phyloP scores from a whole-genome alignment of 2,888 invertebrate genomes.

The Cantharis rustica region DNA sequence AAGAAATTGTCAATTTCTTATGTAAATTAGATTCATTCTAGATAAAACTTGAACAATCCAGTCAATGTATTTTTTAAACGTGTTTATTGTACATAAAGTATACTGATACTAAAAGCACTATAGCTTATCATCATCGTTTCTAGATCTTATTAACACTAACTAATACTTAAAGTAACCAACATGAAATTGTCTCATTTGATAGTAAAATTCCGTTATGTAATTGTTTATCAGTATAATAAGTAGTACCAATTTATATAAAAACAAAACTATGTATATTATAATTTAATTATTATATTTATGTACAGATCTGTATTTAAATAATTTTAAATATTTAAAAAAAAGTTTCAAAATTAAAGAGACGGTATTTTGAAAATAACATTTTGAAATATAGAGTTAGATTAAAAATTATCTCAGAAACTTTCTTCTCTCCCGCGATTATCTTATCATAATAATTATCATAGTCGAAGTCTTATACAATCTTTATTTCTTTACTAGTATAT shows the following conservation, averaged over 20 bases:
- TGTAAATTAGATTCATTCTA: slow-evolving; percentile 24
- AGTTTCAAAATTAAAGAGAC: no score
- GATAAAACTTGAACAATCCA: slow-evolving; percentile 38
- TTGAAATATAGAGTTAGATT: no score
- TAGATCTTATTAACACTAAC: neutral
- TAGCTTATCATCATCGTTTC: neutral
- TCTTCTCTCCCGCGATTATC: no score
- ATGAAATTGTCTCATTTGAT: neutral
- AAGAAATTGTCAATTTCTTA: slow-evolving; percentile 13
- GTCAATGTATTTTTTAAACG: slow-evolving; percentile 6
- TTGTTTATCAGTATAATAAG: neutral
- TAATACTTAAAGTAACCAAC: neutral
- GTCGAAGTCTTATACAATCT: neutral
- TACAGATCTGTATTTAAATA: neutral
- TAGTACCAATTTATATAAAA: neutral
- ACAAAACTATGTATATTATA: neutral
- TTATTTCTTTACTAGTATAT: neutral
- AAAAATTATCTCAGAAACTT: no score
- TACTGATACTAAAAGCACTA: neutral
- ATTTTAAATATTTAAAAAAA: neutral
- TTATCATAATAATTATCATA: no score
- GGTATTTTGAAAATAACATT: no score
- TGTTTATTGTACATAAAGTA: neutral
- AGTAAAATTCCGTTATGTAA: neutral
- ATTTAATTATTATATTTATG: neutral